Evolutionary conservation across 2,113 vertebrate species (phyloP).

Genomic region (Dromaius novaehollandiae): DNA sequence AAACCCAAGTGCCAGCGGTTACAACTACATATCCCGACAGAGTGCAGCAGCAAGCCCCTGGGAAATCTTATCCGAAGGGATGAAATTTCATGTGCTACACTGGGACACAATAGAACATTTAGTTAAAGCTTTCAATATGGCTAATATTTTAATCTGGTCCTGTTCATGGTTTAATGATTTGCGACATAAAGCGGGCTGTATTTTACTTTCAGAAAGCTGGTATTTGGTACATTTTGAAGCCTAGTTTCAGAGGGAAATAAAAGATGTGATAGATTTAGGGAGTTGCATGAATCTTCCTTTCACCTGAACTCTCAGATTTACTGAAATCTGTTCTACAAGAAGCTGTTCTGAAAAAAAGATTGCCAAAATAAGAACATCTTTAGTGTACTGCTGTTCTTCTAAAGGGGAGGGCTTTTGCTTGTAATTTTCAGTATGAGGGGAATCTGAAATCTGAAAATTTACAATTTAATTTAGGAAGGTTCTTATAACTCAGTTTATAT

Average conservation of each 20-base stretch:
- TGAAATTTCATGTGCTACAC: conserved; percentile 27
- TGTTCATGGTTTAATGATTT: background rate
- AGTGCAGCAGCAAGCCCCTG: conserved; percentile 1
- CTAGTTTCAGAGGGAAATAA: background rate
- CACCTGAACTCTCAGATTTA: background rate
- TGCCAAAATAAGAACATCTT: background rate
- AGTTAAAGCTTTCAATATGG: background rate
- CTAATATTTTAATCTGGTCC: background rate
- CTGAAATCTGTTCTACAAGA: background rate
- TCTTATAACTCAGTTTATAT: background rate
- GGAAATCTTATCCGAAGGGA: background rate
- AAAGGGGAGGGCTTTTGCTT: background rate
- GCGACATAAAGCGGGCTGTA: background rate
- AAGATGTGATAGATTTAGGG: background rate
- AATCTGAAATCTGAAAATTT: background rate
- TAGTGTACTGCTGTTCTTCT: background rate
- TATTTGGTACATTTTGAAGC: background rate
- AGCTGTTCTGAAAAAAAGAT: background rate
- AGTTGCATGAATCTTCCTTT: background rate
- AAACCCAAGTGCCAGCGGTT: background rate
- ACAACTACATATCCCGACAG: background rate
- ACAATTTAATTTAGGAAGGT: background rate
- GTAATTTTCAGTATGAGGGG: background rate
- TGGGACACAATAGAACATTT: background rate
- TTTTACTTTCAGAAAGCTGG: background rate